phyloP scores from a whole-genome alignment of 2,888 invertebrate genomes.

The Apodemia duryi region DNA sequence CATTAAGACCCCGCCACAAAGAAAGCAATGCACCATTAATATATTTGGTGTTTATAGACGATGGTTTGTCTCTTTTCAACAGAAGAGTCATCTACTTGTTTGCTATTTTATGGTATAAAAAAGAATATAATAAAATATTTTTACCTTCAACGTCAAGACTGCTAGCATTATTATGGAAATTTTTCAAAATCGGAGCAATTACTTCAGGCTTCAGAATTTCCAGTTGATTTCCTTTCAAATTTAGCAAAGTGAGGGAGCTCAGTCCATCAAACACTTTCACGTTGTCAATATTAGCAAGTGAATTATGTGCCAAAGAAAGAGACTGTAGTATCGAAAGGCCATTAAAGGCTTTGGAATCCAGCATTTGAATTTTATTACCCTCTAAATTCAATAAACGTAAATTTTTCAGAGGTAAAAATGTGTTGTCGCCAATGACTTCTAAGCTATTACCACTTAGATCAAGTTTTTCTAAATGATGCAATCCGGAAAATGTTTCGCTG shows the following conservation, averaged over 20 bases:
- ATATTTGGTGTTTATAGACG: no score
- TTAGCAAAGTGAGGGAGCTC: slow-evolving; percentile 45
- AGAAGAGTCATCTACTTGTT: no score
- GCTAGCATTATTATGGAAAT: slow-evolving; percentile 49
- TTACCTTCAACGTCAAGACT: slow-evolving; percentile 63
- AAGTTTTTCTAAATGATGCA: slow-evolving; percentile 83
- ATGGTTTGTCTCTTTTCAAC: no score
- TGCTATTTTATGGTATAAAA: no score
- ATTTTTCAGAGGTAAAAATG: slow-evolving; percentile 74
- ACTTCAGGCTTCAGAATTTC: slow-evolving; percentile 48
- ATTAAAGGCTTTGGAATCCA: slow-evolving; percentile 64
- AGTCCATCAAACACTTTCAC: slow-evolving; percentile 52
- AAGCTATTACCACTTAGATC: slow-evolving; percentile 86
- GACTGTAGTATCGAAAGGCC: slow-evolving; percentile 50
- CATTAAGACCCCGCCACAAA: no score
- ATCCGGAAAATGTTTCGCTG: slow-evolving; percentile 86
- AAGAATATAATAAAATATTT: slow-evolving; percentile 15
- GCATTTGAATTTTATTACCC: slow-evolving; percentile 67
- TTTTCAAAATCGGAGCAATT: slow-evolving; percentile 54
- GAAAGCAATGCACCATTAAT: no score
- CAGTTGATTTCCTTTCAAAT: slow-evolving; percentile 57
- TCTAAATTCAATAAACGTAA: slow-evolving; percentile 55
- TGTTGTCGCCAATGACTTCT: slow-evolving; percentile 87
- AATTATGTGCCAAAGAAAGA: slow-evolving; percentile 58
- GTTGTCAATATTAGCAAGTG: slow-evolving; percentile 50